Base-by-base conservation (phyloP, 2,888 invertebrate species). In the Lacanobia oleracea region DNA sequence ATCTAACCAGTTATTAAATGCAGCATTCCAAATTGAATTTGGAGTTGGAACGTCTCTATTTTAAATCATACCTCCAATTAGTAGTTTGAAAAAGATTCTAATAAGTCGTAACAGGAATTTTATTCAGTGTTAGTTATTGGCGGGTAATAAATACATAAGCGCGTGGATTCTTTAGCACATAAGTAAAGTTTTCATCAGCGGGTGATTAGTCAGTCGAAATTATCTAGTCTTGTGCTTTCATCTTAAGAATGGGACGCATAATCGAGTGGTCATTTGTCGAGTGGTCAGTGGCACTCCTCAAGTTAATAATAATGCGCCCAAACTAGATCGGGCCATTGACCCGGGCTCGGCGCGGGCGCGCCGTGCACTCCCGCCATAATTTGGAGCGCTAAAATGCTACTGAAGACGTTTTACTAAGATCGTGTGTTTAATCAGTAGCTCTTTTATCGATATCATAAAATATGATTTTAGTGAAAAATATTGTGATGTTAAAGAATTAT, bases 301-400 rank as follows among this genome's bases (percentile, higher is more conserved):
- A 92, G 94, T 93, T 95, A 95, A 95, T 95, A 95, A 94, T 95
- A 95, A 94, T 93, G 92, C 93, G 93, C 95, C 95, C 95, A 95
- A 95, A 96, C 95, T 95, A 96, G 95, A 96, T 89, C 95, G 94
- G 95, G 95, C 88, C 95, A 89, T 93, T 94, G 95, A 95, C 95
- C 95, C 93, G 89, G 87, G 86, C 88, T 87, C 91, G 89, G 91
- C 91, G 92, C 92, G 92, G 90, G 93, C 94, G 94, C 94, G 83
- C 69, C 84, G 82, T 82, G 87, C 89, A 90, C 90, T 92, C 92
- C 92, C 92, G 88, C 86, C 87, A 88, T 88, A 85, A 86, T 89
- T 86, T 77, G 87, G 90, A 89, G 90, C 93, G 89, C 92, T 95
- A 95, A 95, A 92, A 94, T 91, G 93, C 83, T 87, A 90, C 93